Base-by-base conservation (phyloP, 2,888 invertebrate genomes). In the Galerucella pusilla region DNA sequence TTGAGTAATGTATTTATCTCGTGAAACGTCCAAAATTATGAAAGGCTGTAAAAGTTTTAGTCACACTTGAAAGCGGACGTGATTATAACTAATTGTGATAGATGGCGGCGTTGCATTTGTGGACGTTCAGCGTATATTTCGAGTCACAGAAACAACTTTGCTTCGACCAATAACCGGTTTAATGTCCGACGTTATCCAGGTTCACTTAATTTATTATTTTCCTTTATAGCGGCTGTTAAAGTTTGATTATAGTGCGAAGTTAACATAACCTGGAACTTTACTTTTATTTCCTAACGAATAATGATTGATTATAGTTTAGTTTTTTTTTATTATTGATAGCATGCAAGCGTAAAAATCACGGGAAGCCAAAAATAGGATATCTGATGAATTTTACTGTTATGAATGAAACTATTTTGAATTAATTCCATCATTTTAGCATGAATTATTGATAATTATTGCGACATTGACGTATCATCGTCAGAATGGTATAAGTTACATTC, bases 1-100 rank as follows among this genome's bases (percentile, higher is more conserved):
- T 70, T 76, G 76, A 76, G 63, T 76, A 76, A 76, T 76, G 73
- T 46, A 54, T 67, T 73, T 68, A 76, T 76, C 45, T 64, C 76
- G 76, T 76, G 76, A 73, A 76, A 49, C 25, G 65, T 59, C 49
- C 54, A 35, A 49, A 73, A 57, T 73, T 66, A 61, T 73, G 71
- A 64, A 73, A 76, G 68, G 71, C 59, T 76, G 71, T 75, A 75
- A 71, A 68, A 71, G 71, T 75, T 75, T 75, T 75, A 75, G 75
- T 71, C 66, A 71, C 68, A 76, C 73, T 70, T 63, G 73, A 73
- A 67, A 73, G 61, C 70, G 57, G 63, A 69, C 65, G 68, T 46
- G 64, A 42, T 57, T 76, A 67, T 20, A 68, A 71, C 73, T 71
- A 72, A 76, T 76, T 76, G 68, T 76, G 73, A 75, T 69, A 69